phyloP scores from a whole-genome alignment of 2,888 invertebrate genomes.

The Dinocampus coccinellae region DNA sequence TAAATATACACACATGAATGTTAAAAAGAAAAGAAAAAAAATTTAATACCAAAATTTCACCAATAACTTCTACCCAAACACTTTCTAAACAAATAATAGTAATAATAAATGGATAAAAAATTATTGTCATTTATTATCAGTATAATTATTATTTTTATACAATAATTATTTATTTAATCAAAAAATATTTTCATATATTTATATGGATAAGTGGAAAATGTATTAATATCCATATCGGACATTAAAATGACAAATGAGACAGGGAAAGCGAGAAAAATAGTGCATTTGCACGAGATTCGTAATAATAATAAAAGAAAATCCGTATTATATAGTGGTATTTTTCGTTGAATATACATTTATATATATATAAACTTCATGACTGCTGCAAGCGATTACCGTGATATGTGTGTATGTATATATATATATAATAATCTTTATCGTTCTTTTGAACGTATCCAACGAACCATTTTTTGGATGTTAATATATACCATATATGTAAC shows the following conservation, averaged over 20 bases:
- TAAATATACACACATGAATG: background rate
- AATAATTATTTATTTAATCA: background rate
- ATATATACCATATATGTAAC: constrained; percentile 20
- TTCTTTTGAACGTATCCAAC: constrained; percentile 39
- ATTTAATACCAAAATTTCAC: too few species aligned
- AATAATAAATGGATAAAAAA: constrained; percentile 31
- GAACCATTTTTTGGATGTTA: constrained; percentile 34
- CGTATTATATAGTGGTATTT: constrained; percentile 29
- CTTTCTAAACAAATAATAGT: too few species aligned
- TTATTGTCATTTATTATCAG: background rate
- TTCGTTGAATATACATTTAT: constrained; percentile 11
- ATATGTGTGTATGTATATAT: constrained; percentile 8
- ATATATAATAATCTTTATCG: constrained; percentile 9
- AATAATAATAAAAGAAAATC: constrained; percentile 41
- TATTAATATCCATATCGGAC: background rate
- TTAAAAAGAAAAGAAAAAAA: too few species aligned
- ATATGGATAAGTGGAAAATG: constrained; percentile 2
- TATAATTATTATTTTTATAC: background rate
- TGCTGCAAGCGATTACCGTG: constrained; percentile 12
- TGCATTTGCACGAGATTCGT: constrained; percentile 31
- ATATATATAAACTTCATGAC: background rate
- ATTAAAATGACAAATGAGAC: constrained; percentile 7
- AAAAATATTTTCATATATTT: too few species aligned
- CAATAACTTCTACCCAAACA: too few species aligned
- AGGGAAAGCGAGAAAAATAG: constrained; percentile 7